Evolutionary conservation across 2,888 invertebrate species (phyloP).

Genomic region (Dimorphilus gyrociliatus): DNA sequence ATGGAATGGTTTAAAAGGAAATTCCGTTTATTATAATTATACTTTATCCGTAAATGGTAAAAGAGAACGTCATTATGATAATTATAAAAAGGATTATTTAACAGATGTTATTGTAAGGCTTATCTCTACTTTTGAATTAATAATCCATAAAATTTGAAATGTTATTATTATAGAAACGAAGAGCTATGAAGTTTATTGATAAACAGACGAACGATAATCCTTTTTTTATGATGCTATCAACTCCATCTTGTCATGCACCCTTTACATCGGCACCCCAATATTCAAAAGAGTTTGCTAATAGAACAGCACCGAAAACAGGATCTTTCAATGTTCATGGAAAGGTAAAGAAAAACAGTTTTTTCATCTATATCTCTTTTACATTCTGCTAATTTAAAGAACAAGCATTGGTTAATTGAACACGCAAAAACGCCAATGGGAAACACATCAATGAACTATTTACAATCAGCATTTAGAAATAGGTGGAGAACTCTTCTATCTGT

Average conservation of each 20-base stretch:
- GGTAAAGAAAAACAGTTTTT: conserved; percentile 12
- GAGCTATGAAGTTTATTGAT: conserved; percentile 24
- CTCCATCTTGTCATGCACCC: conserved; percentile 73
- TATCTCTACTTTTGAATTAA: conserved; percentile 8
- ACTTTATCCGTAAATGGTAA: conserved; percentile 63
- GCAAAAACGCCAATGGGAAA: conserved; percentile 50
- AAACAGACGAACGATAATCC: conserved; percentile 32
- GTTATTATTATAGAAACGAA: conserved; percentile 18
- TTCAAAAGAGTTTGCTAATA: conserved; percentile 44
- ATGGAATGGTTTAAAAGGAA: conserved; percentile 71
- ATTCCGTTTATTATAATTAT: conserved; percentile 82
- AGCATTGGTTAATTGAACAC: conserved; percentile 68
- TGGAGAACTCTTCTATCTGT: conserved; percentile 68
- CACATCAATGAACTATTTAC: conserved; percentile 46
- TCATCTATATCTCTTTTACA: conserved; percentile 3
- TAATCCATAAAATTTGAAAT: conserved; percentile 5
- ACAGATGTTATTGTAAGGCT: conserved; percentile 69
- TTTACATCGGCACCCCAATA: conserved; percentile 65
- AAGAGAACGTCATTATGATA: conserved; percentile 45
- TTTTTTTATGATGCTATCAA: conserved; percentile 69
- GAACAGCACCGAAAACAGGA: conserved; percentile 49
- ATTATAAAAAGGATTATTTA: conserved; percentile 49
- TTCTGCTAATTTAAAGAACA: conserved; percentile 52
- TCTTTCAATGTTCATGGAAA: conserved; percentile 42
- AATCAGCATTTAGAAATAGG: conserved; percentile 38